These are phyloP conservation scores for Origma solitaria DNA, from an alignment of 2,113 vertebrate genomes.

Conservation along the genomic window DNA sequence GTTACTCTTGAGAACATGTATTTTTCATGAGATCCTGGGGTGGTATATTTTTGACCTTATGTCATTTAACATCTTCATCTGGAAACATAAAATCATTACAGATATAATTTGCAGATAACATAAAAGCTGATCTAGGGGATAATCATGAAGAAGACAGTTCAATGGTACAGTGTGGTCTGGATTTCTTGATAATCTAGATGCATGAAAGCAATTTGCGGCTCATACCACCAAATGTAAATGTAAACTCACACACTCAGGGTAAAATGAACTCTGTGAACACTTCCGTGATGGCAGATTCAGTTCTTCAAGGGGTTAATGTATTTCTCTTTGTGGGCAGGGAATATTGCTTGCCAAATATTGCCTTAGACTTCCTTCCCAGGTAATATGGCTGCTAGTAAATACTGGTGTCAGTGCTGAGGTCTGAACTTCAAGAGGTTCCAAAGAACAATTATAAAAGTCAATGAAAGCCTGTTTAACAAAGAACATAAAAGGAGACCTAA, in stretches of 20 bases:
- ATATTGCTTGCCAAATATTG: neutral
- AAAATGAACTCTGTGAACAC: neutral
- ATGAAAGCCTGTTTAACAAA: neutral
- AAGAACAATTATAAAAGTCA: neutral
- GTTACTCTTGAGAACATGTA: neutral
- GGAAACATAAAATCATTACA: neutral
- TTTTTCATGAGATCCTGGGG: neutral
- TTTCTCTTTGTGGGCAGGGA: neutral
- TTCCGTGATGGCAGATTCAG: neutral
- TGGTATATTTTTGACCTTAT: neutral
- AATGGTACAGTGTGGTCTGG: neutral
- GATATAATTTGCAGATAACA: neutral
- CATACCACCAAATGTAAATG: neutral
- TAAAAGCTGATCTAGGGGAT: neutral
- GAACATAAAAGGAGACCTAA: neutral
- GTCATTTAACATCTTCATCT: neutral
- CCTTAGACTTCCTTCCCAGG: neutral
- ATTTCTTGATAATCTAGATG: neutral
- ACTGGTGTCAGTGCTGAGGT: neutral
- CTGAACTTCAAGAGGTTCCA: neutral
- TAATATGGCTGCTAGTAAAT: neutral
- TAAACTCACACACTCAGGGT: neutral
- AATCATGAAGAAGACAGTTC: neutral
- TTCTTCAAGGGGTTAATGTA: neutral
- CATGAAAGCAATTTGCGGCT: neutral